Conservation (phyloP, 2,797 vertebrate genomes). For the Rhinella marina region DNA sequence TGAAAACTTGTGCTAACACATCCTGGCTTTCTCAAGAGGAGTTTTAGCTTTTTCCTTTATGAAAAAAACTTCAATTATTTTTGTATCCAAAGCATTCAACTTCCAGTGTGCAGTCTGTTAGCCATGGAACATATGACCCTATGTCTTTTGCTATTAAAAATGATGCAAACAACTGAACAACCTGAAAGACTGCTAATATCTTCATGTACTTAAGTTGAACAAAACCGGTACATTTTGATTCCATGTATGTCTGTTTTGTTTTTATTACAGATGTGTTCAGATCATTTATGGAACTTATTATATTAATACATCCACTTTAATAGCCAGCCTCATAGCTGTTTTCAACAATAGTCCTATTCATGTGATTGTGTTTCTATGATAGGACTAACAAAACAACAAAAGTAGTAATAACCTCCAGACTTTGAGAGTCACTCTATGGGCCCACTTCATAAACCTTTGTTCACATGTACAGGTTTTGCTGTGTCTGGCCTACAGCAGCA, state of each 20-base stretch:
- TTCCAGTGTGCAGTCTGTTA: background rate
- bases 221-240: background rate
- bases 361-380: too few relatives aligned
- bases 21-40: background rate
- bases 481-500: too few relatives aligned
- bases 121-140: background rate
- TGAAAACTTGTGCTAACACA: background rate
- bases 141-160: conserved; percentile 2
- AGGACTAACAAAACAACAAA: too few relatives aligned
- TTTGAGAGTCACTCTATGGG: too few relatives aligned
- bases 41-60: background rate
- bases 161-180: background rate
- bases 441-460: too few relatives aligned
- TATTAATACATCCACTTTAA: background rate
- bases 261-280: background rate
- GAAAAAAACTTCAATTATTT: background rate
- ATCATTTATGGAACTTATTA: background rate
- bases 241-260: background rate
- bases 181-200: background rate
- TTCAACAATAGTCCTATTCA: too few relatives aligned
- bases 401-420: too few relatives aligned
- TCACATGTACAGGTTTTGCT: too few relatives aligned
- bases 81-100: background rate
- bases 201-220: background rate
- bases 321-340: background rate